Percentiles rank a stretch among this genome's conserved stretches.
These are phyloP conservation scores for Coleophora flavipennella DNA, from an alignment of 2,888 invertebrate species.

Conservation along the genomic window DNA sequence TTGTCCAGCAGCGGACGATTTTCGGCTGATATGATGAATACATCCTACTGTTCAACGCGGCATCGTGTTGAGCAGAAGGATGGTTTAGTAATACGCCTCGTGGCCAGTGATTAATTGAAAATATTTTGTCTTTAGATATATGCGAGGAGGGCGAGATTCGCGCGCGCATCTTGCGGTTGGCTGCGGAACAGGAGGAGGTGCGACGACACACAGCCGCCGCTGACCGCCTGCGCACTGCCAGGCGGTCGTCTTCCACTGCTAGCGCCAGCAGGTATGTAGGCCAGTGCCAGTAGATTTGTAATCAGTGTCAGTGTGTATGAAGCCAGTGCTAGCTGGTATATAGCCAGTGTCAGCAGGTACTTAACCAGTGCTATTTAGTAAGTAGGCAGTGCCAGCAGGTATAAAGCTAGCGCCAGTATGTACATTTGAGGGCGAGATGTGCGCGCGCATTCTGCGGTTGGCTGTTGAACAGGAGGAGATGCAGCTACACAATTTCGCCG, in stretches of 20 bases:
- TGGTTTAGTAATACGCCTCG: too few species aligned
- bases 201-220: conserved; percentile 68
- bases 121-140: conserved; percentile 77
- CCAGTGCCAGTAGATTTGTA: too few species aligned
- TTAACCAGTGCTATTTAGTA: too few species aligned
- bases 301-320: too few species aligned
- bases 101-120: background rate
- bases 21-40: too few species aligned
- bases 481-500: conserved; percentile 68
- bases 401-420: too few species aligned
- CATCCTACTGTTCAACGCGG: background rate
- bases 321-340: too few species aligned
- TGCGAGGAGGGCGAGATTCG: conserved; percentile 97
- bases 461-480: conserved; percentile 89
- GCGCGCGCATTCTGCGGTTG: conserved; percentile 89
- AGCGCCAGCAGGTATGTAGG: conserved; percentile 48
- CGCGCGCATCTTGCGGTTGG: conserved; percentile 88
- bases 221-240: conserved; percentile 57
- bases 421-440: conserved; percentile 95
- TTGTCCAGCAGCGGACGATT: too few species aligned
- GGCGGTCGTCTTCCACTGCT: conserved; percentile 69
- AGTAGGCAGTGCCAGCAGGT: too few species aligned
- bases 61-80: background rate
- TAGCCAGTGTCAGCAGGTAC: too few species aligned
- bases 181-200: conserved; percentile 88